Base-by-base conservation (phyloP, 2,113 vertebrate genomes). In the Platichthys flesus region DNA sequence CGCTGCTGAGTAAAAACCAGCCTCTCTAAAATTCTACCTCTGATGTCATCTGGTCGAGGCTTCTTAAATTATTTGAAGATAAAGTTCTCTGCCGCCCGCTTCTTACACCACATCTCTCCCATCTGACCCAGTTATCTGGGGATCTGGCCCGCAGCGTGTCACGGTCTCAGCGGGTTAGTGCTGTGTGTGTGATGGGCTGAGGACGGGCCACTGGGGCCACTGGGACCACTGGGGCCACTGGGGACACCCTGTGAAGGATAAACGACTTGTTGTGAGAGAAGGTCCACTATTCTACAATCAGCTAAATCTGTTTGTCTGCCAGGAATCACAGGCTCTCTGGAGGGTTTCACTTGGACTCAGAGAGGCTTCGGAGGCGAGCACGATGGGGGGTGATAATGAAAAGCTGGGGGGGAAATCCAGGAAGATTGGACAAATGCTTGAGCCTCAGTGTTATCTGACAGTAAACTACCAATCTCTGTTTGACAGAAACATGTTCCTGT, bases 281-380 rank as follows among this genome's bases (percentile, higher is more conserved):
- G 5, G 4, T 28, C 42, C 77, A 57, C 85, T 58, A 15, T 80
- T 63, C 69, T 67, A 21, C 81, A 85, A 87, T 85, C 85, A 58
- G 71, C 74, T 60, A 49, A 83, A 84, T 87, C 57, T 78, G 75
- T 87, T 86, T 84, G 76, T 81, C 62, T 65, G 71, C 57, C 82
- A 9, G 23, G 71, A 87, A 82, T 88, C 81, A 82, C 75, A 83
- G 79, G 10, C 71, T 83, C 82, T 68, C 26, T 0, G 23, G 18
- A 49, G 66, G 66, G 60, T 10, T 67, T 71, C 60, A 1, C 37
- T 12, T 40, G 40, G 40, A 26, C 70, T 77, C 55, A 42, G 45
- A 12, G 67, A 55, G 51, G 51, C 51, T 85, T 67, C 61, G 56
- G 51, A 72, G 45, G 45, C 47, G 13, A 14, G 21, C 70, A 61